phyloP scores from a whole-genome alignment of 2,888 invertebrate species.

The Caradrina clavipalpis region DNA sequence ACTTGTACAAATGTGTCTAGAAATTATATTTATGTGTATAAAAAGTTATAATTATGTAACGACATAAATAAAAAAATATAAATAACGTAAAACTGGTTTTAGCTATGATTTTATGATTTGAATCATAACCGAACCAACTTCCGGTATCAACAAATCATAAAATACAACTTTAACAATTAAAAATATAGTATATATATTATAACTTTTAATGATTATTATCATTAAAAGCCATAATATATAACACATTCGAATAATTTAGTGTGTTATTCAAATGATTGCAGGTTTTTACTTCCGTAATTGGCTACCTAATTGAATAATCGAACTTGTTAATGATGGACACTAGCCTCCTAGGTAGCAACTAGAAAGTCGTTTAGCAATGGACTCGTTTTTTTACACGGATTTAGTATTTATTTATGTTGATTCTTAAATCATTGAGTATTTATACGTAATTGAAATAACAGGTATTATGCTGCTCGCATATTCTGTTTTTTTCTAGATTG shows the following conservation, averaged over 20 bases:
- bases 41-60: no score
- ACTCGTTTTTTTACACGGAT: background rate
- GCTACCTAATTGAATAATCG: slow-evolving; percentile 17
- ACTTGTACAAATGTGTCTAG: no score
- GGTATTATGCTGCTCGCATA: background rate
- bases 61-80: no score
- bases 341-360: slow-evolving; percentile 13
- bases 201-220: no score
- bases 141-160: no score
- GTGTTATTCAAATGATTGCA: slow-evolving; percentile 1
- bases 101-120: no score
- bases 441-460: background rate
- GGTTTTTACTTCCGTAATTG: background rate
- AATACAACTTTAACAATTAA: no score
- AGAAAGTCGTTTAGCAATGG: slow-evolving; percentile 24
- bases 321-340: slow-evolving; percentile 2
- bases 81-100: no score
- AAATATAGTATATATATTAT: no score
- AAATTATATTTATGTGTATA: no score
- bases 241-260: background rate
- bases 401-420: background rate
- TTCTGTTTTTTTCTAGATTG: background rate
- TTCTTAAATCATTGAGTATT: background rate
- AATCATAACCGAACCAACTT: no score
- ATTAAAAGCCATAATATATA: no score